A percentile compares a stretch with the other conserved stretches of the same genome.
Evolutionary conservation across 2,797 vertebrate genomes (phyloP).

Genomic region (Pipistrellus pygmaeus): DNA sequence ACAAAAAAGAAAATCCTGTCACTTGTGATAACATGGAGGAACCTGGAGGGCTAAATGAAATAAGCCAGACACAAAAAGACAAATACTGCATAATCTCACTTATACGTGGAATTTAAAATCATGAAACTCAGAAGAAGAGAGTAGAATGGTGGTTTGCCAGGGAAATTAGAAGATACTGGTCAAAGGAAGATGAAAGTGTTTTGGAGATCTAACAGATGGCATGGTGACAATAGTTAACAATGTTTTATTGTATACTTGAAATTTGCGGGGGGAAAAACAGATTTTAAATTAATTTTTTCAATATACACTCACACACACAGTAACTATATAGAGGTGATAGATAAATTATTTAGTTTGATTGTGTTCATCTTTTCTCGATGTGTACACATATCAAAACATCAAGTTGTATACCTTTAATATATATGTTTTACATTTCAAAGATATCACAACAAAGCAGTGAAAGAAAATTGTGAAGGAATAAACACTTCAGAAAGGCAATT

Average conservation of each 20-base stretch:
- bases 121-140: neutral
- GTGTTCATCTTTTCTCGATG: neutral
- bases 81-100: neutral
- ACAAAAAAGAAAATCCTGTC: neutral
- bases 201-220: neutral
- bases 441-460: neutral
- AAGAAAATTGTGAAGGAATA: constrained; percentile 12
- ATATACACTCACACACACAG: neutral
- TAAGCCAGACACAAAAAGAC: constrained; percentile 27
- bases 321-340: neutral
- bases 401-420: neutral
- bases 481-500: constrained; percentile 35
- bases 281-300: neutral
- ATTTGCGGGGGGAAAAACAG: neutral
- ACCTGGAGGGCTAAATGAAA: neutral
- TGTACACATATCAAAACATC: neutral
- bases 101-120: neutral
- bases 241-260: neutral
- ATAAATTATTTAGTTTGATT: neutral
- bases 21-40: neutral
- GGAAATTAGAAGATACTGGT: neutral
- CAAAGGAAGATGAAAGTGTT: constrained; percentile 20
- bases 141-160: neutral
- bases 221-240: neutral
- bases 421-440: neutral